A percentile compares a stretch with the other conserved stretches of the same genome.
phyloP scores from a whole-genome alignment of 2,113 vertebrate species.

The Henicopernis longicauda region DNA sequence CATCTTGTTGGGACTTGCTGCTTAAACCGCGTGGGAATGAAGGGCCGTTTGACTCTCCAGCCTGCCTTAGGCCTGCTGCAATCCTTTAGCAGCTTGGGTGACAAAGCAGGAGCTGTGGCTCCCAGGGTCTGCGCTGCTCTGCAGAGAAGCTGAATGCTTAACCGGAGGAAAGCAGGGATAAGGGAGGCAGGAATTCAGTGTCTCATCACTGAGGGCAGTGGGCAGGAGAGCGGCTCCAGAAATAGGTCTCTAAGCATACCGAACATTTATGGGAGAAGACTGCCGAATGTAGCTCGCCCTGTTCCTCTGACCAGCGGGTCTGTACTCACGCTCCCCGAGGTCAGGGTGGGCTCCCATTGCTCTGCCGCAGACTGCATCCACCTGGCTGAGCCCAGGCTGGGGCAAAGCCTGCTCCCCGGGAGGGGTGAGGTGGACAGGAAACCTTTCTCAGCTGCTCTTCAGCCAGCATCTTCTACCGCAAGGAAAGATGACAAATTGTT shows the following conservation, averaged over 20 bases:
- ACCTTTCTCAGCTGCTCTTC: background rate
- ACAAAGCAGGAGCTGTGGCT: background rate
- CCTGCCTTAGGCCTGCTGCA: background rate
- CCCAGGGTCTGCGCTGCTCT: background rate
- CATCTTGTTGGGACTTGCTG: conserved; percentile 8
- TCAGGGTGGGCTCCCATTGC: background rate
- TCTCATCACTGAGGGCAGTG: background rate
- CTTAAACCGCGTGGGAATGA: background rate
- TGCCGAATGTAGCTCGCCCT: background rate
- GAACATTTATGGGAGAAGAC: background rate
- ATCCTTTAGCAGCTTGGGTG: background rate
- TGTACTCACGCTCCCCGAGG: background rate
- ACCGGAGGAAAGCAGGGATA: background rate
- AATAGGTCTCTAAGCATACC: background rate
- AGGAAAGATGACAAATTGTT: conserved; percentile 48
- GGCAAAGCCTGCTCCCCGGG: background rate
- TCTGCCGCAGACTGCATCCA: background rate
- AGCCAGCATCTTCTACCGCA: background rate
- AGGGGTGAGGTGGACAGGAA: background rate
- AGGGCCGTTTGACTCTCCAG: background rate
- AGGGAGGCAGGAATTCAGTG: background rate
- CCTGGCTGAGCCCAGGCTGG: background rate
- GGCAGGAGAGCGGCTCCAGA: background rate
- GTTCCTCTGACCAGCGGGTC: background rate
- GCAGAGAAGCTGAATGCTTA: background rate